Conservation (phyloP, 2,113 vertebrate species). For the Emberiza fucata region DNA sequence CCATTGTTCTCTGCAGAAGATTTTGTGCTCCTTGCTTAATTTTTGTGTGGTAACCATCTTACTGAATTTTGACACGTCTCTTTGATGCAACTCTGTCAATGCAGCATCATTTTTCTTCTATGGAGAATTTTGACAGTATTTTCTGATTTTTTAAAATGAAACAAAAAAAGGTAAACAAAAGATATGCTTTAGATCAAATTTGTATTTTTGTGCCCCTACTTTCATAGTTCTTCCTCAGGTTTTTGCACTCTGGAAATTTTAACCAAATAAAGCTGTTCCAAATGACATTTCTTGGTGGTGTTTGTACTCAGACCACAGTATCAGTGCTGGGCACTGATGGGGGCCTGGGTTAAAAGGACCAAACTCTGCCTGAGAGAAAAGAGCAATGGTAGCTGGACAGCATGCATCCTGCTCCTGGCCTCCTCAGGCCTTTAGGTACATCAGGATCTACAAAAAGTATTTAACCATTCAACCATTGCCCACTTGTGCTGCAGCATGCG, state of each 20-base stretch:
- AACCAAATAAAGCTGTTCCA: neutral
- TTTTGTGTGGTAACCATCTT: neutral
- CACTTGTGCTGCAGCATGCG: rapidly evolving
- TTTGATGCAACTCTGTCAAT: neutral
- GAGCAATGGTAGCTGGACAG: neutral
- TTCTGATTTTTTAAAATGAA: neutral
- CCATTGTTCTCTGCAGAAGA: neutral
- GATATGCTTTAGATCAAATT: neutral
- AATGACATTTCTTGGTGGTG: neutral
- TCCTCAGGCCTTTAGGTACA: neutral
- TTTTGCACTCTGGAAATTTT: neutral
- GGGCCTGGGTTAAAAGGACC: neutral
- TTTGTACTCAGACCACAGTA: neutral
- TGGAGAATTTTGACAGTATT: neutral
- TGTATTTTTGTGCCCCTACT: neutral
- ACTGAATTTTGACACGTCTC: neutral
- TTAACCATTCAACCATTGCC: neutral
- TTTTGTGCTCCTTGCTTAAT: neutral
- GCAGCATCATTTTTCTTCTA: neutral
- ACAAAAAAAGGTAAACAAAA: neutral
- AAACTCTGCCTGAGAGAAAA: neutral
- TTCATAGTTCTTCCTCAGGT: neutral
- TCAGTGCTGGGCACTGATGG: neutral
- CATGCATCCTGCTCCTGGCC: neutral
- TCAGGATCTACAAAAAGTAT: neutral